A percentile compares a stretch with the other conserved stretches of the same genome.
These are phyloP conservation scores for Zhuqinia jingwanae DNA, from an alignment of 2,888 invertebrate genomes.

Conservation along the genomic window DNA sequence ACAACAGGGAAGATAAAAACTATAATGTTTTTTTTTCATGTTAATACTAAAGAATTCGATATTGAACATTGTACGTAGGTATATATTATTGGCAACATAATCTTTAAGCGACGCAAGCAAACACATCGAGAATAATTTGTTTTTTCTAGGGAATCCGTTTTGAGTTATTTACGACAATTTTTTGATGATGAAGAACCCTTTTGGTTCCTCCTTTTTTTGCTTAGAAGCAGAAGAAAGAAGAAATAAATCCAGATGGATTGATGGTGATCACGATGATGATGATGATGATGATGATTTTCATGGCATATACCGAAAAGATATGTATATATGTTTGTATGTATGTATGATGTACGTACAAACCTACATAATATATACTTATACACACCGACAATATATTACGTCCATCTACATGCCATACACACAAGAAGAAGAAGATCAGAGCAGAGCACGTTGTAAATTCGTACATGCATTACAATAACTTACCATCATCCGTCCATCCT, in stretches of 20 bases:
- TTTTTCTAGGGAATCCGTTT: slow-evolving; percentile 67
- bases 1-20: background rate
- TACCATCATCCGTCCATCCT: slow-evolving; percentile 64
- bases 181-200: slow-evolving; percentile 71
- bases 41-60: slow-evolving; percentile 55
- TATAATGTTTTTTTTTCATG: slow-evolving; percentile 46
- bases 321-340: slow-evolving; percentile 6
- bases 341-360: background rate
- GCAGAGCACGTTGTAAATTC: slow-evolving; percentile 64
- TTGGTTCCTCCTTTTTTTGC: slow-evolving; percentile 68
- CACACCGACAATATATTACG: background rate
- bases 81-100: too few species aligned
- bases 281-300: slow-evolving; percentile 39
- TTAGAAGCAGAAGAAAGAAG: slow-evolving; percentile 53
- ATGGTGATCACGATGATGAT: slow-evolving; percentile 60
- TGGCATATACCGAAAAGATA: slow-evolving; percentile 27
- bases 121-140: slow-evolving; percentile 62
- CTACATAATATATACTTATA: background rate
- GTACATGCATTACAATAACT: slow-evolving; percentile 62
- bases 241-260: slow-evolving; percentile 67
- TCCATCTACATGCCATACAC: background rate
- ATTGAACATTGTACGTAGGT: slow-evolving; percentile 5
- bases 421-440: slow-evolving; percentile 38
- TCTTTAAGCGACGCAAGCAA: slow-evolving; percentile 8
- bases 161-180: slow-evolving; percentile 71